Percentiles rank a stretch among this genome's conserved stretches.
Evolutionary conservation across 2,797 vertebrate genomes (phyloP).

Genomic region (Cuniculus paca): DNA sequence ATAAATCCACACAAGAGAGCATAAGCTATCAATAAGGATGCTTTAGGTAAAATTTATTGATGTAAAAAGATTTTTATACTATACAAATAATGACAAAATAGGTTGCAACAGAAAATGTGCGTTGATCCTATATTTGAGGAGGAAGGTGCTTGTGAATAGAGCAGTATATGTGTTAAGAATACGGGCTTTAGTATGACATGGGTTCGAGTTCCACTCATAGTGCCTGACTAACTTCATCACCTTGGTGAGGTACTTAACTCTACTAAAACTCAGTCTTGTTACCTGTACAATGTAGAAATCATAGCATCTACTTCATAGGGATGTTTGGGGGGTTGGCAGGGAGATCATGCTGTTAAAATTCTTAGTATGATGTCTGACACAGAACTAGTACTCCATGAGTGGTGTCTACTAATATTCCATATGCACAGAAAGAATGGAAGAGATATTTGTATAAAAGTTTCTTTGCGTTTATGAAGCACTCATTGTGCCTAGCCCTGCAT

Average conservation of each 20-base stretch:
- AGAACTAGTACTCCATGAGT: not conserved
- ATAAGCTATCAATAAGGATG: not conserved
- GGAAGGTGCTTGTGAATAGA: not conserved
- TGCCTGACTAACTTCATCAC: not conserved
- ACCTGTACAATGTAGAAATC: not conserved
- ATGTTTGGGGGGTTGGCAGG: not conserved
- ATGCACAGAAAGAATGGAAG: not conserved
- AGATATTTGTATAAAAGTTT: not conserved
- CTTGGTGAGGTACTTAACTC: not conserved
- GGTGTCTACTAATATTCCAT: not conserved
- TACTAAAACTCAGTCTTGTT: not conserved
- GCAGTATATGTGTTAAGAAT: not conserved
- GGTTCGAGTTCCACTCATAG: not conserved
- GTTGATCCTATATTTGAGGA: not conserved
- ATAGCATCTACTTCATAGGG: not conserved
- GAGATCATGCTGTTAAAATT: not conserved
- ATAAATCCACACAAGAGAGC: not conserved
- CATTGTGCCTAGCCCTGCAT: not conserved
- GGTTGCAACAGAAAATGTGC: not conserved
- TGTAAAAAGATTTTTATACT: slow-evolving; percentile 2
- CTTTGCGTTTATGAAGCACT: not conserved
- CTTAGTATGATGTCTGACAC: not conserved
- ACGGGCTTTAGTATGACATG: not conserved
- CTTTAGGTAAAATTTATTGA: not conserved
- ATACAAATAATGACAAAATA: not conserved